Evolutionary conservation across 2,113 vertebrate species (phyloP).

Genomic region (Pseudopodoces humilis): DNA sequence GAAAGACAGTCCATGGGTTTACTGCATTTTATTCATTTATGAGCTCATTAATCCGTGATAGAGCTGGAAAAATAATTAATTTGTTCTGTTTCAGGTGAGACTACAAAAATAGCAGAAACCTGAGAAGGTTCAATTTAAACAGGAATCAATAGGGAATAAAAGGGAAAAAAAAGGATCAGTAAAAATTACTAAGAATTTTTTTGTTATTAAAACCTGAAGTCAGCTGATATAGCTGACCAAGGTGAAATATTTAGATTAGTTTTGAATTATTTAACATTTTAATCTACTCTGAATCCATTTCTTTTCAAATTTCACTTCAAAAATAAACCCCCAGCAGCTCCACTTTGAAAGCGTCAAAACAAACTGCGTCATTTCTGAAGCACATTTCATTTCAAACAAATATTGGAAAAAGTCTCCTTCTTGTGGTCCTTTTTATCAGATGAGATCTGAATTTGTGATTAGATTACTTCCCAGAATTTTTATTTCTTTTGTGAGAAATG

Average conservation of each 20-base stretch:
- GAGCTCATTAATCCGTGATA: neutral
- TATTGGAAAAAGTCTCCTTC: neutral
- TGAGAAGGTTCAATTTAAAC: neutral
- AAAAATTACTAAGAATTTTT: neutral
- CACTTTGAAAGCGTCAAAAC: neutral
- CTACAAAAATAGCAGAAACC: neutral
- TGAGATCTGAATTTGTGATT: conserved; percentile 62
- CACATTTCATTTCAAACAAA: neutral
- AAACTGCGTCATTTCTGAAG: neutral
- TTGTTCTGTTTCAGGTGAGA: neutral
- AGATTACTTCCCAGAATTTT: conserved; percentile 36
- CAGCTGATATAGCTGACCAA: neutral
- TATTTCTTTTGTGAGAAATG: neutral
- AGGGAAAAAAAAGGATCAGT: neutral
- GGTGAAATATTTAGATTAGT: neutral
- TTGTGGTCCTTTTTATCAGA: conserved; percentile 44
- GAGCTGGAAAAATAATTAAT: neutral
- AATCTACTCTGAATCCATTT: neutral
- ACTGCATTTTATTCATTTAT: neutral
- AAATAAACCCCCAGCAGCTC: neutral
- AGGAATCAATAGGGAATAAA: neutral
- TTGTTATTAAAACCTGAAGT: neutral
- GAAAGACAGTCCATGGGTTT: neutral
- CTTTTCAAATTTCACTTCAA: neutral
- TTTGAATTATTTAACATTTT: neutral